Conservation (phyloP, 2,797 vertebrate genomes). For the Graptemys geographica region DNA sequence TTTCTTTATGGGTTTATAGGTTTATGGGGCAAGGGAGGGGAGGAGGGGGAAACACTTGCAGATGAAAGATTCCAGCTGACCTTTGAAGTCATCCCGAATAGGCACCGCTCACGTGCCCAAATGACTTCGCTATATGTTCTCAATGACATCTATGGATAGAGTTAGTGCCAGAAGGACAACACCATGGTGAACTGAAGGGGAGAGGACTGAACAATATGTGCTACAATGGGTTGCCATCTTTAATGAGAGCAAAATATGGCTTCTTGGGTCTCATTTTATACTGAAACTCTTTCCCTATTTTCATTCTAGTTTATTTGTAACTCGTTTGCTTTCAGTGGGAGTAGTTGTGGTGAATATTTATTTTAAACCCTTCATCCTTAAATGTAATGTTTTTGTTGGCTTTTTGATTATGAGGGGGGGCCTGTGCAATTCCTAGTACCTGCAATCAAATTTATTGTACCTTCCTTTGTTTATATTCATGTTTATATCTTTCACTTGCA, state of each 20-base stretch:
- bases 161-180: not conserved
- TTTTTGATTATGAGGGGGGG: not conserved
- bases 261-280: not conserved
- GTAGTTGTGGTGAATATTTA: not conserved
- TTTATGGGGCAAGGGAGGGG: not conserved
- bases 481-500: accelerated
- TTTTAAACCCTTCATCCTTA: not conserved
- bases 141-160: not conserved
- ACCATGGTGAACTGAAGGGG: not conserved
- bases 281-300: not conserved
- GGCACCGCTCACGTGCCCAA: not conserved
- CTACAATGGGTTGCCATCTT: not conserved
- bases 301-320: not conserved
- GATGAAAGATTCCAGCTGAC: not conserved
- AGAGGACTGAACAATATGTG: not conserved
- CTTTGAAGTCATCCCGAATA: not conserved
- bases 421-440: not conserved
- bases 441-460: accelerated
- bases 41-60: accelerated
- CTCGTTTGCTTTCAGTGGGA: not conserved
- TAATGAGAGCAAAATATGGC: not conserved
- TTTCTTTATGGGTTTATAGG: not conserved
- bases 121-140: not conserved
- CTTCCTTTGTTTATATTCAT: accelerated
- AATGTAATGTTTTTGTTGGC: not conserved